Evolutionary conservation across 2,888 invertebrate genomes (phyloP).

Genomic region (Standfussiana lucernea): DNA sequence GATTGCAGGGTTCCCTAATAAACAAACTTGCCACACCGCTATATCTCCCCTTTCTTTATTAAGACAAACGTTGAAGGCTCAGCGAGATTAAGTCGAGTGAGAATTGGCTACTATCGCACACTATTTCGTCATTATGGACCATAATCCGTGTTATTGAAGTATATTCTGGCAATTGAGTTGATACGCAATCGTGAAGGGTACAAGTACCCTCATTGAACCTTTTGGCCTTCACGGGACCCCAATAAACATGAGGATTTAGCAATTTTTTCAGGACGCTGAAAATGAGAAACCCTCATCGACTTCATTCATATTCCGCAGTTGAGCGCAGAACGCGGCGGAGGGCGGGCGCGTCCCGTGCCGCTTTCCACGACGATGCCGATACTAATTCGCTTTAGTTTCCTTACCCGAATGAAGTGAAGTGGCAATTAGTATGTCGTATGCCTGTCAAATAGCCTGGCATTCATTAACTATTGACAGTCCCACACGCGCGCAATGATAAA

Average conservation of each 20-base stretch:
- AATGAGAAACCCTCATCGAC: conserved; percentile 79
- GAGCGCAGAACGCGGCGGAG: conserved; percentile 82
- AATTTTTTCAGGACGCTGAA: conserved; percentile 75
- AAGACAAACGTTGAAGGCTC: conserved; percentile 37
- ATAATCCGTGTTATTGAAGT: conserved; percentile 55
- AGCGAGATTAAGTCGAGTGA: conserved; percentile 44
- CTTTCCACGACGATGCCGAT: conserved; percentile 65
- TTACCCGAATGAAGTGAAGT: conserved; percentile 69
- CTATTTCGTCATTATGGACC: conserved; percentile 40
- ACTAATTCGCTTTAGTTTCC: conserved; percentile 69
- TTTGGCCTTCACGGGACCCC: conserved; percentile 60
- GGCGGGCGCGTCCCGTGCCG: conserved; percentile 75
- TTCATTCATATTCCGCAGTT: conserved; percentile 83
- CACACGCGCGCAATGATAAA: conserved; percentile 25
- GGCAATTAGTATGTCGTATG: conserved; percentile 63
- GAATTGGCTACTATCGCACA: conserved; percentile 43
- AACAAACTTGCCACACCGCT: conserved; percentile 37
- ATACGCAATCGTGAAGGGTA: conserved; percentile 53
- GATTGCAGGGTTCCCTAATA: conserved; percentile 24
- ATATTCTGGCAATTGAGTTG: conserved; percentile 63
- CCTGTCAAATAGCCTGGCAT: conserved; percentile 44
- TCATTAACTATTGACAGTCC: conserved; percentile 39
- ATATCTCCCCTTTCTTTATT: conserved; percentile 31
- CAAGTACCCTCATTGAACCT: conserved; percentile 60
- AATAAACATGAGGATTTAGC: conserved; percentile 69